Base-by-base conservation (phyloP, 1,140 invertebrate species). In the Zaprionus camerounensis region DNA sequence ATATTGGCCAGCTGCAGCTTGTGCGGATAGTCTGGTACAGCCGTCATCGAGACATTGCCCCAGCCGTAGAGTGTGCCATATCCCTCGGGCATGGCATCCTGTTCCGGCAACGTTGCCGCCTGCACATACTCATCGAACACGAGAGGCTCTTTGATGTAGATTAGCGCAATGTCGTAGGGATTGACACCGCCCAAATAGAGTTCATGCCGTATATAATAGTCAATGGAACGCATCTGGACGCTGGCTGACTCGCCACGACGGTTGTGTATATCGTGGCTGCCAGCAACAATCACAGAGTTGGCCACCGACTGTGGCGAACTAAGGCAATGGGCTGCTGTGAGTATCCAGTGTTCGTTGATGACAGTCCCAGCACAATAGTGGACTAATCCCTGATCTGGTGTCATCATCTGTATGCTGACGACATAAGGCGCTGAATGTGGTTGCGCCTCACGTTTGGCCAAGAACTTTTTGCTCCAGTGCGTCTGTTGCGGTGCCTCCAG, bases 111-210 rank as follows among this genome's bases (percentile, higher is more conserved):
- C 0, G 82, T 76, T 6, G 93, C 93, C 0, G 93, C 85, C 7
- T 93, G 91, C 0, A 95, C 93, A 62, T 91, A 92, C 24, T 81
- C 24, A 38, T 80, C 82, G 24, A 92, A 92, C 56, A 66, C 56
- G 31, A 93, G 76, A 2, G 92, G 86, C 3, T 82, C 76, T 69
- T 94, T 94, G 24, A 94, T 92, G 5, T 92, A 91, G 61, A 95
- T 93, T 6, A 95, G 61, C 0, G 94, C 94, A 20, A 95, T 94
- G 55, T 95, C 94, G 69, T 94, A 94, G 24, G 93, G 93, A 51
- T 92, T 94, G 0, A 94, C 93, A 24, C 90, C 92, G 38, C 92
- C 92, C 26, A 90, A 31, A 38, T 91, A 93, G 15, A 91, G 66
- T 57, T 92, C 91, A 46, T 93, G 92, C 0, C 78, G 76, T 13